phyloP scores from a whole-genome alignment of 2,113 vertebrate genomes.

The Nannospalax galili region DNA sequence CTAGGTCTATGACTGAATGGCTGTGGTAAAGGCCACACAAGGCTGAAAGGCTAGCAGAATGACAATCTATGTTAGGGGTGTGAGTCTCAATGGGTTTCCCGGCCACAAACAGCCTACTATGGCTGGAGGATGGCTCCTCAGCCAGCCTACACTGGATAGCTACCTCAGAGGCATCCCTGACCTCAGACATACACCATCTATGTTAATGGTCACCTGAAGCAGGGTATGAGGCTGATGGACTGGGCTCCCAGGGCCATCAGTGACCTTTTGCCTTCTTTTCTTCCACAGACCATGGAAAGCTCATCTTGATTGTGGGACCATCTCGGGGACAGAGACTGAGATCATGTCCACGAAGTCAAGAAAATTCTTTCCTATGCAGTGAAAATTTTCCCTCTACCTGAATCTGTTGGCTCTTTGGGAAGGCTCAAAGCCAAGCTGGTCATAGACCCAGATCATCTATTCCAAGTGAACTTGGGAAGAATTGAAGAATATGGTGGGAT shows the following conservation, averaged over 20 bases:
- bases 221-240: neutral
- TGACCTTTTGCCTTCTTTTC: neutral
- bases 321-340: too few relatives aligned
- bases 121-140: constrained; percentile 64
- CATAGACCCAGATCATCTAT: neutral
- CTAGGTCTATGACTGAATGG: neutral
- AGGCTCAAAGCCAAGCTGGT: neutral
- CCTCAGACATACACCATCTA: constrained; percentile 32
- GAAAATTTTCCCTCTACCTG: neutral
- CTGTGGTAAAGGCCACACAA: neutral
- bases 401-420: neutral
- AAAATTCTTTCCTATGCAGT: neutral
- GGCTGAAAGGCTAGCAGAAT: neutral
- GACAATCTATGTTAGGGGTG: neutral
- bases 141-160: constrained; percentile 43
- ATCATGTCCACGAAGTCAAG: neutral
- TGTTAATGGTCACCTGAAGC: neutral
- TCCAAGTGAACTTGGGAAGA: neutral
- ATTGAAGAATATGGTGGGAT: neutral
- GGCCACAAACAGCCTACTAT: constrained; percentile 50
- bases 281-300: neutral
- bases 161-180: constrained; percentile 45
- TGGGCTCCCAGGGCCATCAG: neutral
- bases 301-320: neutral
- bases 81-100: constrained; percentile 55